Evolutionary conservation across 2,888 invertebrate genomes (phyloP).

Genomic region (Xanthorhoe spadicearia): DNA sequence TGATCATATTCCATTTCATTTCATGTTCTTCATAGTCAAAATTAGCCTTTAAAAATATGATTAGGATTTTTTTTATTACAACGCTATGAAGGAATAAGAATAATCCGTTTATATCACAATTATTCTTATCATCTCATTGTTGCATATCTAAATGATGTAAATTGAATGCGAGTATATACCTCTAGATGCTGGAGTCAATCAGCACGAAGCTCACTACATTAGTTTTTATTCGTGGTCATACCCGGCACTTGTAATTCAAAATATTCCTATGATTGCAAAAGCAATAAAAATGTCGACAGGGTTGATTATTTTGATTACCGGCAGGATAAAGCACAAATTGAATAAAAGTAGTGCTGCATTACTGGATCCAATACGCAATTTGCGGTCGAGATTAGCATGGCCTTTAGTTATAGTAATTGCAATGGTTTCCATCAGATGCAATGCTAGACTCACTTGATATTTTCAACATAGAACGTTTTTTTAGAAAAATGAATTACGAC

Average conservation of each 20-base stretch:
- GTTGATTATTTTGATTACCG: constrained; percentile 37
- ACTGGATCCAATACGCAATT: constrained; percentile 41
- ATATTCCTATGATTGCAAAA: constrained; percentile 41
- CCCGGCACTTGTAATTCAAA: constrained; percentile 25
- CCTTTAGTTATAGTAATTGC: constrained; percentile 21
- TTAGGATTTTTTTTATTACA: too few relatives aligned
- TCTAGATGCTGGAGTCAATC: neutral
- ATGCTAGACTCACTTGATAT: constrained; percentile 12
- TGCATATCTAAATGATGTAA: neutral
- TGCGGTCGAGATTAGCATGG: constrained; percentile 41
- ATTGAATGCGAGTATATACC: neutral
- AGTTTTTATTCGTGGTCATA: constrained; percentile 10
- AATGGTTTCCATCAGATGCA: constrained; percentile 27
- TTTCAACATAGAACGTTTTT: constrained; percentile 9
- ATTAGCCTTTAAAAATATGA: too few relatives aligned
- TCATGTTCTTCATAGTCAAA: too few relatives aligned
- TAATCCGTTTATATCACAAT: too few relatives aligned
- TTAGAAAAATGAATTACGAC: constrained; percentile 1
- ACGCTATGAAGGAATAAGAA: too few relatives aligned
- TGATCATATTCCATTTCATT: too few relatives aligned
- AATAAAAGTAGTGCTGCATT: constrained; percentile 41
- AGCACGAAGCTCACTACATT: neutral
- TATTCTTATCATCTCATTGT: too few relatives aligned
- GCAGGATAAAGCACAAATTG: constrained; percentile 42
- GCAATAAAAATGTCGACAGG: constrained; percentile 47